Evolutionary conservation across 2,797 vertebrate genomes (phyloP), one percentile per base, ranked within the genome.

Genomic region (Crocidura indochinensis): DNA sequence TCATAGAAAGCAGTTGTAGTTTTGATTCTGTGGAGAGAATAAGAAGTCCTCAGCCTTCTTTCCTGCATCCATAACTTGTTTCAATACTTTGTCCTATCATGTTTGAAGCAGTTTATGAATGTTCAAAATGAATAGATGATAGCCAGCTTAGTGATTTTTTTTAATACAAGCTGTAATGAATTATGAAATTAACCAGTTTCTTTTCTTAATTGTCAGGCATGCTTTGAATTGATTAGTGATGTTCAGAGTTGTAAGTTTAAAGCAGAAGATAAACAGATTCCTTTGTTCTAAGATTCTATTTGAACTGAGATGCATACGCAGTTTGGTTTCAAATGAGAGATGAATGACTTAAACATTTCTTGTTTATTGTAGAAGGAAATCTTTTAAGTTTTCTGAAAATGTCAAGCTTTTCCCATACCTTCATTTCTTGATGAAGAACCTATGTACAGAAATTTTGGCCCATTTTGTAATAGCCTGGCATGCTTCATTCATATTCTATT

Each of bases 371-470:
- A 69, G 38, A 93, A 38, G 49, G 80, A 82, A 94, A 92, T 94
- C 83, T 94, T 95, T 96, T 75, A 87, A 94, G 77, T 88, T 94
- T 94, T 31, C 82, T 91, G 94, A 88, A 95, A 96, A 96, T 95
- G 94, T 88, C 94, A 96, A 62, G 87, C 47, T 69, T 87, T 94
- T 95, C 92, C 78, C 91, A 94, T 79, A 38, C 10, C 17, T 93
- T 81, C 64, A 53, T 68, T 94, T 92, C 90, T 94, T 64, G 64
- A 93, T 69, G 47, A 91, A 80, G 62, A 88, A 79, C 84, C 91
- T 92, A 78, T 69, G 44, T 77, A 68, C 86, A 65, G 26, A 65
- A 74, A 31, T 72, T 31, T 92, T 24, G 84, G 20, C 44, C 80
- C 44, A 22, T 92, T 92, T 90, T 92, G 44, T 88, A 86, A 46